These are phyloP conservation scores for Aphodius sticticus DNA, from an alignment of 2,888 invertebrate genomes.

Conservation along the genomic window DNA sequence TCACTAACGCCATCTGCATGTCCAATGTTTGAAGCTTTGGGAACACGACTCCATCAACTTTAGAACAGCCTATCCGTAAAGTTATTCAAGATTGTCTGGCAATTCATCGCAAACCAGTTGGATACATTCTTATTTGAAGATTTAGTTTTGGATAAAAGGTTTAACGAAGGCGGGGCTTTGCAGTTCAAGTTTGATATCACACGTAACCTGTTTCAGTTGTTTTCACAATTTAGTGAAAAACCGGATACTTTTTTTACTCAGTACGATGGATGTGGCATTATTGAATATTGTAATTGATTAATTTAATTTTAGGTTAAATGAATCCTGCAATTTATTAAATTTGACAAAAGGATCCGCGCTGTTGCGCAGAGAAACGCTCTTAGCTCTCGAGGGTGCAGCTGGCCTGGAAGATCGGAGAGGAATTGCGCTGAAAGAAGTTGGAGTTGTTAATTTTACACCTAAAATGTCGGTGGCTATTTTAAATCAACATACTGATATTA, in stretches of 20 bases:
- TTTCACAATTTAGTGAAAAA: slow-evolving; percentile 77
- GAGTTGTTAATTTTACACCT: slow-evolving; percentile 64
- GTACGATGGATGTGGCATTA: slow-evolving; percentile 61
- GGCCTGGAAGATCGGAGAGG: slow-evolving; percentile 60
- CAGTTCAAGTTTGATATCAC: slow-evolving; percentile 89
- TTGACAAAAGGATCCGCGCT: slow-evolving; percentile 81
- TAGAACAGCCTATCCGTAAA: slow-evolving; percentile 76
- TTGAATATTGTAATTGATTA: slow-evolving; percentile 25
- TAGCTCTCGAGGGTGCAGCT: slow-evolving; percentile 59
- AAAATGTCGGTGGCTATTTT: slow-evolving; percentile 65
- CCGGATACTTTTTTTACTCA: slow-evolving; percentile 77
- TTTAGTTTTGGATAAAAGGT: slow-evolving; percentile 81
- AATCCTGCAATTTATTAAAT: slow-evolving; percentile 78
- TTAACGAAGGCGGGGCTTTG: slow-evolving; percentile 84
- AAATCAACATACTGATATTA: slow-evolving; percentile 67
- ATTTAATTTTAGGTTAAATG: slow-evolving; percentile 68
- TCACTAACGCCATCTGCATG: slow-evolving; percentile 80
- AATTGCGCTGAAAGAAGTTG: slow-evolving; percentile 65
- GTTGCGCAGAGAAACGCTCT: slow-evolving; percentile 73
- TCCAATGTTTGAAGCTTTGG: slow-evolving; percentile 80
- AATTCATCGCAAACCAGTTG: slow-evolving; percentile 75
- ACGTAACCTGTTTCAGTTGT: slow-evolving; percentile 86
- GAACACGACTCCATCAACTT: slow-evolving; percentile 70
- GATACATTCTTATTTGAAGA: slow-evolving; percentile 75
- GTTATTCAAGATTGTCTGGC: slow-evolving; percentile 77